Conservation (phyloP, 2,888 invertebrate species). For the Drosophila rellima region DNA sequence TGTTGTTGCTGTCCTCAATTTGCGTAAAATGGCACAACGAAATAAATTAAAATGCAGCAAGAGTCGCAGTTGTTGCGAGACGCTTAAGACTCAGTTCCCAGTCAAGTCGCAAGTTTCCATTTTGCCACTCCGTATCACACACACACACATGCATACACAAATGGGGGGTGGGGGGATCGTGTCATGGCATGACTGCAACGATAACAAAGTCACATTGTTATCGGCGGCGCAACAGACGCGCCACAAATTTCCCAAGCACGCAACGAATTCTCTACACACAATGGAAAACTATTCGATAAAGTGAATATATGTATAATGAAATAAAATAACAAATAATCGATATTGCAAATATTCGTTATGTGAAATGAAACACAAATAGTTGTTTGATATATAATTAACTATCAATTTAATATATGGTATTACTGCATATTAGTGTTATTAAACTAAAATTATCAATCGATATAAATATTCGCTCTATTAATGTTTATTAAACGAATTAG, state of each 20-base stretch:
- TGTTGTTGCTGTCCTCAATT: constrained; percentile 72
- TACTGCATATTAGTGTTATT: too few relatives aligned
- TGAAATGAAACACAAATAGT: background rate
- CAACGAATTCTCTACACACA: constrained; percentile 27
- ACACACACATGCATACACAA: background rate
- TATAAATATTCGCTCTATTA: too few relatives aligned
- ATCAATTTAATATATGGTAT: too few relatives aligned
- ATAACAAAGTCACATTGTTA: constrained; percentile 58
- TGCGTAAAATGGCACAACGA: constrained; percentile 78
- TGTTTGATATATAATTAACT: too few relatives aligned
- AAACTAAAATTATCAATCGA: too few relatives aligned
- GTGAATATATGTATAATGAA: background rate
- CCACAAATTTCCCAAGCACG: constrained; percentile 3
- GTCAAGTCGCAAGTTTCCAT: constrained; percentile 40
- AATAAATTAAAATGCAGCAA: constrained; percentile 78
- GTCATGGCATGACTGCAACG: constrained; percentile 48
- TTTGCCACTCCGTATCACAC: constrained; percentile 35
- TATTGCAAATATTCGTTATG: background rate
- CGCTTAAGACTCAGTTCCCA: constrained; percentile 28
- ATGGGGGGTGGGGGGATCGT: constrained; percentile 7
- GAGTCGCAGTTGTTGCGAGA: constrained; percentile 43
- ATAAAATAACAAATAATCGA: background rate
- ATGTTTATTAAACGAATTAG: too few relatives aligned
- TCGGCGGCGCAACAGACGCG: constrained; percentile 41
- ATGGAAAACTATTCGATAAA: background rate